Base-by-base conservation (phyloP, 2,113 vertebrate species). In the Peromyscus polionotus region DNA sequence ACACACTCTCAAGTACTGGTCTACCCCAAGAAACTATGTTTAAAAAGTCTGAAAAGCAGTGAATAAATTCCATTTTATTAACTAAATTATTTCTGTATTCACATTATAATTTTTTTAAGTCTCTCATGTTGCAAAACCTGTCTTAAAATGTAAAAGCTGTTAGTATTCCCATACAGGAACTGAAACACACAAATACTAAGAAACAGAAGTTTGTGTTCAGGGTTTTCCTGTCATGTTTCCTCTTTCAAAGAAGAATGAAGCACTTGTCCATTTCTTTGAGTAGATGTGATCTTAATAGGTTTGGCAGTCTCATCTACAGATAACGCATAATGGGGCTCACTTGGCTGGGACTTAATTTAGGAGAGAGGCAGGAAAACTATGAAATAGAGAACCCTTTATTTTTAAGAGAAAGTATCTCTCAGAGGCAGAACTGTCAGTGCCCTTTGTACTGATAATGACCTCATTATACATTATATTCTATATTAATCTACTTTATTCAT, bases 401-500 rank as follows among this genome's bases (percentile, higher is more conserved):
- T 88, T 90, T 73, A 84, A 92, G 81, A 75, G 93, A 96, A 93
- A 68, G 5, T 65, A 31, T 68, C 88, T 93, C 70, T 70, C 65
- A 61, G 51, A 90, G 65, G n/a, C 16, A 93, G 73, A 89, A 63
- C 63, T 14, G 24, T 20, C 88, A 33, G 45, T 33, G n/a, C 24
- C 63, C 88, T 84, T 22, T 76, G 80, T 33, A 70, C 54, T 68
- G 51, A 20, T 17, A 65, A 75, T 26, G 45, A 28, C n/a, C 72
- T 59, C 59, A 68, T 77, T n/a, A 45, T 59, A 79, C n/a, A 65
- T 83, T 54, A 36, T 75, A 33, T 39, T 67, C 51, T 36, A 36
- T 17, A 70, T 48, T 48, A 68, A 33, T 92, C 73, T 36, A 75
- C 12, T 48, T 45, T 39, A 61, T 36, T 95, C 59, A 81, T 5